Conservation (phyloP, 2,888 invertebrate genomes). For the Ctena decussata region DNA sequence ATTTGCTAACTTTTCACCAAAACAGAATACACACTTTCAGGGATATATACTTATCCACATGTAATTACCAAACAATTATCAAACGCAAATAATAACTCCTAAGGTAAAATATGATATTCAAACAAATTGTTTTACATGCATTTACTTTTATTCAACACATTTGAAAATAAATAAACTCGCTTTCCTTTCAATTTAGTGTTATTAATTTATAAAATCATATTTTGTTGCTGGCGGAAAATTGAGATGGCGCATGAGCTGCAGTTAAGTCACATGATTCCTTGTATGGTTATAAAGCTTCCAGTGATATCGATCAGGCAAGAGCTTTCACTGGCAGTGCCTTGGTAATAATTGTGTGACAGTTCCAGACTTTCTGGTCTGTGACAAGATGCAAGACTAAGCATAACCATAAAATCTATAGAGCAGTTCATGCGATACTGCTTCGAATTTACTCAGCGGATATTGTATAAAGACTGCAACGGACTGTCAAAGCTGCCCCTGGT, state of each 20-base stretch:
- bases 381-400: not conserved
- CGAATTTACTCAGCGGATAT: no score
- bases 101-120: no score
- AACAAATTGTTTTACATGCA: no score
- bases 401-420: not conserved
- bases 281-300: not conserved
- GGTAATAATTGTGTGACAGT: constrained; percentile 8
- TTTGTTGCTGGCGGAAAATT: not conserved
- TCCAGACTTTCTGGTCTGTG: constrained; percentile 8
- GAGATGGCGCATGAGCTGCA: not conserved
- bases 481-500: no score
- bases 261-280: not conserved
- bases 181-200: not conserved
- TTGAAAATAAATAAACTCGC: not conserved
- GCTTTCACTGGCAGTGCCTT: not conserved
- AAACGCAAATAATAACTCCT: no score
- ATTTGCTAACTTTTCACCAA: not conserved
- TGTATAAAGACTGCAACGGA: no score
- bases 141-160: no score
- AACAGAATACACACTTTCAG: not conserved
- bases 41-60: no score
- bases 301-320: not conserved
- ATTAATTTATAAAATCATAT: not conserved
- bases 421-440: not conserved
- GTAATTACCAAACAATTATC: no score